Evolutionary conservation across 2,888 invertebrate genomes (phyloP), one percentile per base, ranked within the genome.

Genomic region (Cryptus armator): DNA sequence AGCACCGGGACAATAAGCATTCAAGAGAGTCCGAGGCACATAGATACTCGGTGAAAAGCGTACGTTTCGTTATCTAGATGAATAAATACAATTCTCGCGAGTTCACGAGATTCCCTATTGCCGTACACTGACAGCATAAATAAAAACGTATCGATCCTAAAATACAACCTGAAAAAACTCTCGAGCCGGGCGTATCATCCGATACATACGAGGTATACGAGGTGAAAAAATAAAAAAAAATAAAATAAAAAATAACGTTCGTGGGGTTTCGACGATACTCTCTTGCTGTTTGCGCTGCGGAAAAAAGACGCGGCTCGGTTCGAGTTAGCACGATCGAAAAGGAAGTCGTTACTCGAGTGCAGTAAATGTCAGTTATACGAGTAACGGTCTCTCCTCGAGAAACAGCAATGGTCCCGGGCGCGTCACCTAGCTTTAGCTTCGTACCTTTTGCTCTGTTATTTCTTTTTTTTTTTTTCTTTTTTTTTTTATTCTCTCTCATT

Each of bases 281-380:
- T 59, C 29, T 12, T 0, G 29, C 24, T 12, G 59, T 59, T 29
- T 12, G 24, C 59, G 59, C 59, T 14, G n/a, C 62, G 12, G 32
- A 5, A 32, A 62, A 59, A 44, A 64, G 53, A 53, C 32, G 51
- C 62, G 48, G 32, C 16, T 32, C n/a, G 59, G 74, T 29, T 16
- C 44, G 79, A 64, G 44, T 74, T 37, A n/a, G 44, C 6, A 29
- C 44, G 66, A 75, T 64, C 67, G 74, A 68, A 16, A 46, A 75
- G 67, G 56, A 68, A 68, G 59, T 68, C 68, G 67, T 81, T 67
- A 48, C 62, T 37, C 74, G 37, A 29, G 16, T 19, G 81, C 75
- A 67, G 75, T 81, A 81, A 81, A 81, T 59, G 68, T 68, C 75
- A 81, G 68, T 68, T 68, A 76, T 76, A 68, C 59, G 64, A 81